Conservation (phyloP, 2,888 invertebrate genomes). For the Luffia ferchaultella region DNA sequence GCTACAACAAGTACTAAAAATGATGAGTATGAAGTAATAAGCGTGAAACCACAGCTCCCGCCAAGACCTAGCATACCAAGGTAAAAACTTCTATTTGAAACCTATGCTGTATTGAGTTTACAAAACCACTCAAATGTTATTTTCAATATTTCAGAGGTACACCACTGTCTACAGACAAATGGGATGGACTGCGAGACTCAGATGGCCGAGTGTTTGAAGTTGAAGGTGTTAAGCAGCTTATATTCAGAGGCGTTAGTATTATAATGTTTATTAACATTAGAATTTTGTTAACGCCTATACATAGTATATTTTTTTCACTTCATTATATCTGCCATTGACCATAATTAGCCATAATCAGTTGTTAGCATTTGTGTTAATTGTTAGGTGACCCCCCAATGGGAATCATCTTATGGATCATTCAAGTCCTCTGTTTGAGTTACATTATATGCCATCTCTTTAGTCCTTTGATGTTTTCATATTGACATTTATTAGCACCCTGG, state of each 20-base stretch:
- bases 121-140: too few relatives aligned
- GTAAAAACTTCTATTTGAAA: conserved; percentile 23
- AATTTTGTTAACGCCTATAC: too few relatives aligned
- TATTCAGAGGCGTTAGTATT: conserved; percentile 86
- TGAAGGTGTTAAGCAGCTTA: conserved; percentile 80
- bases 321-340: background rate
- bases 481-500: too few relatives aligned
- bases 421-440: too few relatives aligned
- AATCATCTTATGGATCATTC: too few relatives aligned
- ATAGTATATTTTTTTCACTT: background rate
- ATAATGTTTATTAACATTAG: background rate
- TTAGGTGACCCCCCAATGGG: too few relatives aligned
- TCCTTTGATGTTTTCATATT: too few relatives aligned
- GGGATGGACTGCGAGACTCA: conserved; percentile 81
- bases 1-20: conserved; percentile 52
- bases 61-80: conserved; percentile 72
- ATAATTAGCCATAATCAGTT: too few relatives aligned
- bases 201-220: conserved; percentile 84
- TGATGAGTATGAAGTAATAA: conserved; percentile 78
- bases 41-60: conserved; percentile 72
- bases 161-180: conserved; percentile 80
- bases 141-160: conserved; percentile 56
- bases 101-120: too few relatives aligned
- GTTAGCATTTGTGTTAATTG: too few relatives aligned
- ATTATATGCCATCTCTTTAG: too few relatives aligned